Base-by-base conservation (phyloP, 2,797 vertebrate species). In the Sebastiscus albofasciatus region DNA sequence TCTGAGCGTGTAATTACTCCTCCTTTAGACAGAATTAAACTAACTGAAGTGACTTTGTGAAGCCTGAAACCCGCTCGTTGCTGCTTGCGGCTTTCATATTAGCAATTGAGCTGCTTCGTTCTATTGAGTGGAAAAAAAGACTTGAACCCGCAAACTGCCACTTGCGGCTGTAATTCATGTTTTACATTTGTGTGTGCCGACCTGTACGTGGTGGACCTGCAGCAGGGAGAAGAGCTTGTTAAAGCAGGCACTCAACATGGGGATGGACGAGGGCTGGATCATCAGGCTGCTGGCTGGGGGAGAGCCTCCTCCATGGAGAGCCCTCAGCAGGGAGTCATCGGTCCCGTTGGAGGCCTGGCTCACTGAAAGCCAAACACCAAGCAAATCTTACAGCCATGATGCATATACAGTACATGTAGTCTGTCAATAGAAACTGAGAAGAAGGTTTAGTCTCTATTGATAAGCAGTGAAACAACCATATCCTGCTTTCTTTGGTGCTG, bases 211-310 rank as follows among this genome's bases (percentile, higher is more conserved):
- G 90, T 99, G 98, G 62, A 99, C 97, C 94, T 99, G 98, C 66
- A 99, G 95, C 97, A 99, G 97, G 72, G 98, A 99, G 92, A 99
- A 99, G 27, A 99, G 98, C 94, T 99, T 99, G 95, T 99, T 99
- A 94, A 99, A 99, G 94, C 99, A 99, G 61, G 96, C 80, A 49
- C 98, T 99, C 89, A 99, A 92, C 97, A 99, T 98, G 60, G 98
- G 98, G 85, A 99, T 95, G 86, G 99, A 99, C 7, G 97, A 98
- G 82, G 97, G 95, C 86, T 99, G 99, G 61, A 97, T 88, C 79
- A 97, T 91, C 59, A 97, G 83, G 75, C 96, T 94, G 86, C 91
- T 90, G 54, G 94, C 94, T 61, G 96, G 97, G 83, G 95, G 97
- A 42, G 97, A 95, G 76, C 94, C 89, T 26, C 93, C 92, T 16